Evolutionary conservation across 2,113 vertebrate species (phyloP), one percentile per base, ranked within the genome.

Genomic region (Myrmecobius fasciatus): DNA sequence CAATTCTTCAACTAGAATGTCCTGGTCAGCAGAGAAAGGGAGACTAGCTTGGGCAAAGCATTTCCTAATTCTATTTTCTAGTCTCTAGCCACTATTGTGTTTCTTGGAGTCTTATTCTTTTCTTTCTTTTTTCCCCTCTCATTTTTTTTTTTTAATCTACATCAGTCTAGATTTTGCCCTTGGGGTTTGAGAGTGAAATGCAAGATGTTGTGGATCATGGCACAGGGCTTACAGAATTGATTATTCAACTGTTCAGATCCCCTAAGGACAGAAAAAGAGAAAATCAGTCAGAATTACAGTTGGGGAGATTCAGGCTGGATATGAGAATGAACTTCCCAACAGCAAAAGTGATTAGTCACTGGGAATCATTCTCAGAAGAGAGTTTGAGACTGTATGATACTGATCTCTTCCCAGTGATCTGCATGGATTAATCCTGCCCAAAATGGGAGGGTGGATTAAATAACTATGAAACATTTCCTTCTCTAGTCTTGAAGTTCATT

Each of bases 1-100:
- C 95, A 54, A 51, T 89, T 48, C 9, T 92, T 91, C 91, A 92
- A 95, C 93, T 60, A 95, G 92, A 56, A 2, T 3, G 1, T 51
- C 49, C 91, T 26, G 0, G 90, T 46, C 28, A 25, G 20, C 88
- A 53, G n/a, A 67, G 91, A 75, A 49, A 51, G n/a, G 7, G 28
- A 8, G 91, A 51, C 36, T 8, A 8, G 67, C 17, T 25, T 22
- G 52, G 28, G 52, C n/a, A 25, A 25, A 90, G 54, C 43, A 22
- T 91, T 89, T 93, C 46, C 89, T 49, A 24, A 17, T 90, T 89
- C 67, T 43, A 31, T 94, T 94, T 53, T 25, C 93, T 53, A 47
- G 48, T n/a, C 75, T 91, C 47, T 52, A 25, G 83, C 43, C 94
- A 25, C 11, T 47, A 56, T 31, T 17, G 8, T 43, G 53, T 52